A percentile compares a stretch with the other conserved stretches of the same genome.
phyloP scores from a whole-genome alignment of 2,797 vertebrate genomes.

The Ctenopoma kingsleyae region DNA sequence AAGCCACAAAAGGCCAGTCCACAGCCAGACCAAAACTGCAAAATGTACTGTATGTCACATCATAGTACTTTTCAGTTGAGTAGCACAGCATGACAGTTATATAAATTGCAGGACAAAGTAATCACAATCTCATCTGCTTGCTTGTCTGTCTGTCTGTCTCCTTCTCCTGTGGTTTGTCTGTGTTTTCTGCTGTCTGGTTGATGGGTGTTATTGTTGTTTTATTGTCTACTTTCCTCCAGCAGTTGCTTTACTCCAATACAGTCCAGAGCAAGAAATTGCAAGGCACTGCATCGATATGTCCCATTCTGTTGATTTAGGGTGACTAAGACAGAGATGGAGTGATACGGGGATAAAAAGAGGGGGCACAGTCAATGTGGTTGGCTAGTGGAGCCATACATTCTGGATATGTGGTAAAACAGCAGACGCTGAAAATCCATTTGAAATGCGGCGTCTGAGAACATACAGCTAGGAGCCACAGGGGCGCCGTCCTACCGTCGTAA shows the following conservation, averaged over 20 bases:
- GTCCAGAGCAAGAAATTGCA: constrained; percentile 37
- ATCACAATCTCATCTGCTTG: constrained; percentile 47
- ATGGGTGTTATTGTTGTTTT: constrained; percentile 42
- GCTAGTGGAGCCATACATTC: constrained; percentile 43
- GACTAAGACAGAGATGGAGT: constrained; percentile 49
- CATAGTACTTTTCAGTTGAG: constrained; percentile 23
- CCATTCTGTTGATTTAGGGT: constrained; percentile 60
- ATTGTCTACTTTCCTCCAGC: constrained; percentile 38
- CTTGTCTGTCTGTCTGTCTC: constrained; percentile 15
- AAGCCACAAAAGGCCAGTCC: constrained; percentile 15
- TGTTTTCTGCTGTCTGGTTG: constrained; percentile 26
- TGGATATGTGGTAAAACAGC: constrained; percentile 69
- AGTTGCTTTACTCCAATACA: constrained; percentile 24
- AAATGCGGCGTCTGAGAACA: constrained; percentile 63
- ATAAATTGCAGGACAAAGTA: constrained; percentile 39
- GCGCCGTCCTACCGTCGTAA: constrained; percentile 45
- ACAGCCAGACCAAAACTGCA: constrained; percentile 11
- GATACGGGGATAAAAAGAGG: constrained; percentile 11
- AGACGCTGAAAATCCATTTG: constrained; percentile 67
- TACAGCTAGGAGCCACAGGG: constrained; percentile 61
- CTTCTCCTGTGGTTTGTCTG: constrained; percentile 8
- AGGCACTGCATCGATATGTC: constrained; percentile 31
- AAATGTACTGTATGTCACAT: constrained; percentile 32
- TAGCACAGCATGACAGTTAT: constrained; percentile 43
- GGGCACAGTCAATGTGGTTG: constrained; percentile 37